These are phyloP conservation scores for Brachionichthys hirsutus DNA, from an alignment of 2,113 vertebrate species.

Conservation along the genomic window DNA sequence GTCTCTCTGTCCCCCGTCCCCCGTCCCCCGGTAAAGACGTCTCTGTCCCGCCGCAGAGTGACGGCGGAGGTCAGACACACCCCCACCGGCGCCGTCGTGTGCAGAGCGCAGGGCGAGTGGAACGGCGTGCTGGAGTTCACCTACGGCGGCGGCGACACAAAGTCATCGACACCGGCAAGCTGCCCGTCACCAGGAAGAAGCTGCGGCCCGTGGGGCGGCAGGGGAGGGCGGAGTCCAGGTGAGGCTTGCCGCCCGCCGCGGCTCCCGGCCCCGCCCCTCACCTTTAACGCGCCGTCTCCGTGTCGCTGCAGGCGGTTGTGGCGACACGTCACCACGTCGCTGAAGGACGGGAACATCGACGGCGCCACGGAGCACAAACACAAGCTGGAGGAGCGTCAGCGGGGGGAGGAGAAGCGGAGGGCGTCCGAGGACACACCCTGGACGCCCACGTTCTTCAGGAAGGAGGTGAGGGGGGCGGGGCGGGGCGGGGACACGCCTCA, in stretches of 20 bases:
- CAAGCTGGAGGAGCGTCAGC: constrained; percentile 87
- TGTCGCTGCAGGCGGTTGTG: constrained; percentile 81
- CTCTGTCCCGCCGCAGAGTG: constrained; percentile 74
- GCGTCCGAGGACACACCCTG: constrained; percentile 74
- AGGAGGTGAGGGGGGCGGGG: constrained; percentile 80
- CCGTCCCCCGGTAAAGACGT: too few species aligned
- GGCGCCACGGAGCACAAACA: constrained; percentile 90
- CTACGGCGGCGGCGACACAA: constrained; percentile 92
- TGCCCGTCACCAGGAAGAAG: constrained; percentile 86
- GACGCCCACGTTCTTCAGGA: constrained; percentile 88
- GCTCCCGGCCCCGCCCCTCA: too few species aligned
- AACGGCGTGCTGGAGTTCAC: constrained; percentile 92
- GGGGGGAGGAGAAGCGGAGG: constrained; percentile 84
- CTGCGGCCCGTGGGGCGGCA: constrained; percentile 86
- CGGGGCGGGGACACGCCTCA: not conserved
- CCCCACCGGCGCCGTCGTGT: constrained; percentile 88
- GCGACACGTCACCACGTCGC: constrained; percentile 86
- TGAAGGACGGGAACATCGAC: constrained; percentile 86
- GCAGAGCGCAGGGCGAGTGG: constrained; percentile 96
- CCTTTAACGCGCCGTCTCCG: too few species aligned
- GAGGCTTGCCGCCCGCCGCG: too few species aligned
- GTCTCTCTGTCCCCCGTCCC: not conserved
- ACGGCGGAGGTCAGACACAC: constrained; percentile 94
- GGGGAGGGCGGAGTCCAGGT: constrained; percentile 89
- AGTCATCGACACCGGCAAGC: constrained; percentile 86